Conservation (phyloP, 2,797 vertebrate species). For the Myotis vivesi region DNA sequence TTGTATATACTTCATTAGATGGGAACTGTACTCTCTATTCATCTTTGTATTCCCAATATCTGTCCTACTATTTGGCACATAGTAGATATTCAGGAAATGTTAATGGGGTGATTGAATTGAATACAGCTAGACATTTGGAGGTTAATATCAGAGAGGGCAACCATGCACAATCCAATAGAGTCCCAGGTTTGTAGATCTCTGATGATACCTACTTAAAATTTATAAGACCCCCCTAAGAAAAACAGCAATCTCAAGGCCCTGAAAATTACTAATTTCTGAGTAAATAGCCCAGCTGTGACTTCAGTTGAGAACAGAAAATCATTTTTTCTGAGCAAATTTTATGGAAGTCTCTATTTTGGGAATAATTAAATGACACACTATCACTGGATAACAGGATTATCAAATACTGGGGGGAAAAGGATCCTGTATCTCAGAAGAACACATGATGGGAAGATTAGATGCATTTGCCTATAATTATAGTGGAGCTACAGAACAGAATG, state of each 20-base stretch:
- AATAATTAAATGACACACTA: constrained; percentile 72
- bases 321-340: constrained; percentile 67
- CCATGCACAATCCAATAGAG: not conserved
- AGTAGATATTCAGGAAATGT: not conserved
- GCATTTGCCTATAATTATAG: constrained; percentile 73
- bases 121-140: not conserved
- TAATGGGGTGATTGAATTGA: not conserved
- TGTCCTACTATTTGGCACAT: not conserved
- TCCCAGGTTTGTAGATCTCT: not conserved
- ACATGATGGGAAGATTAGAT: constrained; percentile 60
- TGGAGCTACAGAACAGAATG: constrained; percentile 64
- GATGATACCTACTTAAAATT: not conserved
- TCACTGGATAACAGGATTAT: constrained; percentile 72
- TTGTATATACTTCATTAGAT: not conserved
- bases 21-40: not conserved
- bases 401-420: constrained; percentile 29
- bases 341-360: constrained; percentile 73
- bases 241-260: constrained; percentile 36
- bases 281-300: constrained; percentile 69
- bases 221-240: not conserved
- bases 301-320: constrained; percentile 59
- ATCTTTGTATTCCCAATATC: not conserved
- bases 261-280: constrained; percentile 61
- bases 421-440: constrained; percentile 57
- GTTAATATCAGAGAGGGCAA: not conserved